Evolutionary conservation across 2,113 vertebrate genomes (phyloP), one percentile per base, ranked within the genome.

Genomic region (Charadrius vociferus): DNA sequence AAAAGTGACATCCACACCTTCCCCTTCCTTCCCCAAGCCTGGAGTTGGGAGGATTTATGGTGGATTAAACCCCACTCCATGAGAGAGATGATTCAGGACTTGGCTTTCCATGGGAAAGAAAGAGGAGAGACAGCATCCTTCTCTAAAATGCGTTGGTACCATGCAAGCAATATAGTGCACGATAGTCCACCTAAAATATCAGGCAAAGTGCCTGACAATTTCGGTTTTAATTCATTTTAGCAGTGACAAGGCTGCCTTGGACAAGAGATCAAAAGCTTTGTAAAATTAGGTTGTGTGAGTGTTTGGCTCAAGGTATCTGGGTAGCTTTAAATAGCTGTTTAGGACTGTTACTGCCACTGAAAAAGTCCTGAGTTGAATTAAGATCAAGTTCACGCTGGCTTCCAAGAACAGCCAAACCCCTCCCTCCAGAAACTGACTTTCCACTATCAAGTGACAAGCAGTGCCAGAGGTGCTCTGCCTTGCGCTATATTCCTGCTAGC

Each of bases 191-290:
- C 26, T 70, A 41, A 85, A 66, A 10, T 3, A 50, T 16, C 22
- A 73, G 37, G 19, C 8, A 34, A 79, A n/a, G 17, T 75, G 19
- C 81, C 26, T 49, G 16, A 88, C 22, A 85, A 47, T 87, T 89
- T 81, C n/a, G 18, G 52, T 71, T 94, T 73, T 81, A 89, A 73
- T 62, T 91, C 34, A 36, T 37, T 74, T 34, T 53, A 82, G 36
- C 43, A 93, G 20, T 65, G 36, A 53, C 29, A 91, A 73, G 43
- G 30, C 17, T 91, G 34, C n/a, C 30, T 32, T 32, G n/a, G 39
- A 85, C 49, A 39, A 89, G 34, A 95, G 52, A 91, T 94, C 82
- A 95, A 94, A 95, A 89, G 50, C 70, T 86, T 84, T 82, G 39
- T 68, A 91, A 86, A 92, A 83, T 92, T 78, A 88, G n/a, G 65